phyloP scores from a whole-genome alignment of 2,888 invertebrate species.

The Andrena minutula region DNA sequence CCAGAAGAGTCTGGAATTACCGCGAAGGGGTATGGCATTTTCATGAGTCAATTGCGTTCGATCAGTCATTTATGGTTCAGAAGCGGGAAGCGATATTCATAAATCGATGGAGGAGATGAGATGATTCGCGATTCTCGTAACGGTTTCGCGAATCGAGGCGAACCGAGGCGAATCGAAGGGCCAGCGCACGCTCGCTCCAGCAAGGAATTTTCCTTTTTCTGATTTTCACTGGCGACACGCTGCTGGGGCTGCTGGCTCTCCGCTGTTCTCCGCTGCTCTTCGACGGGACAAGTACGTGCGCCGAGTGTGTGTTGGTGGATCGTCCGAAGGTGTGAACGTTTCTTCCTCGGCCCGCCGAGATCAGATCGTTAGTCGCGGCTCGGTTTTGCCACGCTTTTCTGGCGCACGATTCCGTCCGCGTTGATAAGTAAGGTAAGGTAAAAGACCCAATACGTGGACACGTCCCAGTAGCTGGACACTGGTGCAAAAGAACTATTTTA shows the following conservation, averaged over 20 bases:
- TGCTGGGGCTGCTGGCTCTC: conserved; percentile 20
- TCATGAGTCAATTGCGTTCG: conserved; percentile 74
- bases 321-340: conserved; percentile 43
- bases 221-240: conserved; percentile 11
- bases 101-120: conserved; percentile 73
- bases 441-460: too few relatives aligned
- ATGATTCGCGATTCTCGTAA: conserved; percentile 19
- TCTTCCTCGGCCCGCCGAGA: conserved; percentile 36
- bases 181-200: background rate
- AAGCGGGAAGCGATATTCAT: conserved; percentile 71
- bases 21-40: conserved; percentile 81
- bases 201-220: conserved; percentile 21
- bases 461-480: too few relatives aligned
- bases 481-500: too few relatives aligned
- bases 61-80: conserved; percentile 71
- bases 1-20: conserved; percentile 79
- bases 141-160: background rate
- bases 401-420: conserved; percentile 14
- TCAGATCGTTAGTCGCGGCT: conserved; percentile 35
- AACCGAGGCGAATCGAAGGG: conserved; percentile 17
- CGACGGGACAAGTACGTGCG: conserved; percentile 19
- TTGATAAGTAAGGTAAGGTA: too few relatives aligned
- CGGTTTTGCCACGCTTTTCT: conserved; percentile 21
- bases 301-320: conserved; percentile 50
- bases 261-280: background rate